Evolutionary conservation across 1,140 invertebrate genomes (phyloP).

Genomic region (Drosophila nigrodunni): DNA sequence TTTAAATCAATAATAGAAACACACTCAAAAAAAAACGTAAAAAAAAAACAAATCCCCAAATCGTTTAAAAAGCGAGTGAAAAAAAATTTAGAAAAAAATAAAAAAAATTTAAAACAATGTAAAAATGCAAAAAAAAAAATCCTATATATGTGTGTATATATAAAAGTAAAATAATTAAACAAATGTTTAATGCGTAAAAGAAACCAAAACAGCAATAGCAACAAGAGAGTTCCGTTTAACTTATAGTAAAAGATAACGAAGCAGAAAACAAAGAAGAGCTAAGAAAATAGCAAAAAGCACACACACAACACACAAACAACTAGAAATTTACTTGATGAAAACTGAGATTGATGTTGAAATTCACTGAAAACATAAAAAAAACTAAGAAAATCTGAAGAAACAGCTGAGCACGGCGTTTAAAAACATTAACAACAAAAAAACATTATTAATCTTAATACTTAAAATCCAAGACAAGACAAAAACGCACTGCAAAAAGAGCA

Average conservation of each 20-base stretch:
- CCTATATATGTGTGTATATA: slow-evolving; percentile 11
- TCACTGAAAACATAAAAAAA: slow-evolving; percentile 54
- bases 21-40: slow-evolving; percentile 41
- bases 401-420: slow-evolving; percentile 33
- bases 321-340: slow-evolving; percentile 72
- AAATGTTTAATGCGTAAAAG: slow-evolving; percentile 69
- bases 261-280: slow-evolving; percentile 15
- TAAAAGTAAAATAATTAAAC: slow-evolving; percentile 53
- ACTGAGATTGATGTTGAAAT: slow-evolving; percentile 73
- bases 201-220: slow-evolving; percentile 71
- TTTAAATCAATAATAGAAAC: slow-evolving; percentile 46
- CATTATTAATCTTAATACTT: slow-evolving; percentile 28
- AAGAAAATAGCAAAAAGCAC: slow-evolving; percentile 18
- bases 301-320: slow-evolving; percentile 40
- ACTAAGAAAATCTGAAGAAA: slow-evolving; percentile 8
- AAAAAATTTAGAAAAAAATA: slow-evolving; percentile 22
- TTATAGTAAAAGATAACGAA: slow-evolving; percentile 56
- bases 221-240: slow-evolving; percentile 68
- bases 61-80: slow-evolving; percentile 5
- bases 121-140: slow-evolving; percentile 18
- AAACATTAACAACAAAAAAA: slow-evolving; percentile 34
- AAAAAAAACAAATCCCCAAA: slow-evolving; percentile 43
- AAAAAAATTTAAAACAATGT: slow-evolving; percentile 26
- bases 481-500: slow-evolving; percentile 33
- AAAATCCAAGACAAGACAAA: slow-evolving; percentile 37